Conservation (phyloP, 2,888 invertebrate genomes). For the Meliscaeva auricollis region DNA sequence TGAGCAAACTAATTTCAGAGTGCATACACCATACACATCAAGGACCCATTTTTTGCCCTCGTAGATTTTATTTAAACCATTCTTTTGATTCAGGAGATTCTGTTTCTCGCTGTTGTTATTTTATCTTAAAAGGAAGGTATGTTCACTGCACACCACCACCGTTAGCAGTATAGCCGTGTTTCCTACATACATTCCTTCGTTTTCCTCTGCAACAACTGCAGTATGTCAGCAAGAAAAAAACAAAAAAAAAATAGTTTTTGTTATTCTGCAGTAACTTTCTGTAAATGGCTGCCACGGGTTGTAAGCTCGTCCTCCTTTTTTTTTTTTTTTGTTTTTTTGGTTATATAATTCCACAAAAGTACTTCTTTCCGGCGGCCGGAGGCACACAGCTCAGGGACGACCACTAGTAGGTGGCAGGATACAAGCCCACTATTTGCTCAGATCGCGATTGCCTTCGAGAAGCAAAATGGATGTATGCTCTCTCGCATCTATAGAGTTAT, state of each 20-base stretch:
- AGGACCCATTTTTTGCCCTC: slow-evolving; percentile 22
- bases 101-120: slow-evolving; percentile 26
- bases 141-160: no score
- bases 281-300: slow-evolving; percentile 30
- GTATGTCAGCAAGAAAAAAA: slow-evolving; percentile 34
- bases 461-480: slow-evolving; percentile 19
- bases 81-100: slow-evolving; percentile 31
- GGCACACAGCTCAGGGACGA: slow-evolving; percentile 21
- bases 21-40: slow-evolving; percentile 32
- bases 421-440: slow-evolving; percentile 40
- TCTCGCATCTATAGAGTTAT: slow-evolving; percentile 34
- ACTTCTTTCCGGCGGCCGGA: slow-evolving; percentile 30
- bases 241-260: slow-evolving; percentile 27
- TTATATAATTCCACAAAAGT: slow-evolving; percentile 34
- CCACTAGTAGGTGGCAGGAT: slow-evolving; percentile 20
- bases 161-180: background rate
- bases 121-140: slow-evolving; percentile 28
- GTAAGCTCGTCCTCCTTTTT: slow-evolving; percentile 29
- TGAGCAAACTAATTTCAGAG: slow-evolving; percentile 60
- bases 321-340: slow-evolving; percentile 23
- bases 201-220: slow-evolving; percentile 45
- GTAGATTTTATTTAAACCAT: slow-evolving; percentile 44
- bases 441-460: slow-evolving; percentile 31
- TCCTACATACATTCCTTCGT: slow-evolving; percentile 22
- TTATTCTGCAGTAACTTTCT: slow-evolving; percentile 55